Percentiles rank a stretch among this genome's conserved stretches.
These are phyloP conservation scores for Stenchaetothrips biformis DNA, from an alignment of 2,888 invertebrate genomes.

Conservation along the genomic window DNA sequence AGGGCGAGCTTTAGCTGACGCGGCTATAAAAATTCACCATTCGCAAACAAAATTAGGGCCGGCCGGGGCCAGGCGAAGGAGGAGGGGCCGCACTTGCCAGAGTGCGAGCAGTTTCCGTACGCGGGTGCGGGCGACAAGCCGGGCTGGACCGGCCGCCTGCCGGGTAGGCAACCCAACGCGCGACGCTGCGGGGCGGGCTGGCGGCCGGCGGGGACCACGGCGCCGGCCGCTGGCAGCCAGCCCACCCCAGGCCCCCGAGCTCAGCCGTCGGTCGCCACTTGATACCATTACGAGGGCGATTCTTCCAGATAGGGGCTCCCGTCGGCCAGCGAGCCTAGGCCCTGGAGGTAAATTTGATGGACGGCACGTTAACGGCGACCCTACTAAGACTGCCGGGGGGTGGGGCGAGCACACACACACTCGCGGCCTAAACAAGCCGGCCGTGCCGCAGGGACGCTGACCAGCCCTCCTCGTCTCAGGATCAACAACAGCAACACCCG, in stretches of 20 bases:
- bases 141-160: background rate
- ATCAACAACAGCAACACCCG: slow-evolving; percentile 37
- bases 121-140: background rate
- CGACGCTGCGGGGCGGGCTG: background rate
- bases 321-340: background rate
- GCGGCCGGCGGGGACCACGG: background rate
- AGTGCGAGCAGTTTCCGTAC: background rate
- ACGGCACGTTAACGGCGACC: background rate
- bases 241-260: background rate
- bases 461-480: slow-evolving; percentile 38
- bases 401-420: background rate
- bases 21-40: background rate
- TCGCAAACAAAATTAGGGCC: background rate
- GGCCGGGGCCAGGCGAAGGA: too few species aligned
- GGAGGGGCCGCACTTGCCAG: background rate
- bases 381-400: background rate
- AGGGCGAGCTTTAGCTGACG: background rate
- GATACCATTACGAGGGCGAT: background rate
- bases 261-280: background rate
- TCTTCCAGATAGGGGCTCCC: too few species aligned
- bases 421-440: background rate
- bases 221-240: background rate
- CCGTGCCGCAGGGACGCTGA: slow-evolving; percentile 37
- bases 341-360: background rate
- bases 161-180: background rate